phyloP scores from a whole-genome alignment of 2,797 vertebrate genomes.

The Todus mexicanus region DNA sequence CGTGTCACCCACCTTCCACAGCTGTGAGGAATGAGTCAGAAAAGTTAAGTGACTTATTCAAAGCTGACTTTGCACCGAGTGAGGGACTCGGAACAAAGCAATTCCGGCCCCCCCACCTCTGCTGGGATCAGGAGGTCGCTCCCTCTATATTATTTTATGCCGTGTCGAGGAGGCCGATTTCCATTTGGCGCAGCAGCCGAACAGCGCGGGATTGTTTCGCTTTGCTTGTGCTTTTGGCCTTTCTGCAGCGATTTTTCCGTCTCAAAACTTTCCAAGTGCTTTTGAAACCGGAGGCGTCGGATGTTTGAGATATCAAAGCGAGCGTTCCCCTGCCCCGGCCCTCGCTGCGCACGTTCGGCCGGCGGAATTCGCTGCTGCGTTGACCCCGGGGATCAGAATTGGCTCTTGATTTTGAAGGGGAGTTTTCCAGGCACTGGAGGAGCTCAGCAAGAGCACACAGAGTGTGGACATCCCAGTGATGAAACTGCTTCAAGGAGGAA shows the following conservation, averaged over 20 bases:
- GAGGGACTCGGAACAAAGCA: background rate
- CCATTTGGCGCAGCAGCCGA: background rate
- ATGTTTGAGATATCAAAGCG: background rate
- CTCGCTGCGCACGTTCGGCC: background rate
- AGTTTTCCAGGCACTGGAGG: background rate
- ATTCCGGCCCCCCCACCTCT: background rate
- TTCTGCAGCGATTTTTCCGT: constrained; percentile 27
- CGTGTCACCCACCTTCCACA: background rate
- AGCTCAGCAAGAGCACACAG: background rate
- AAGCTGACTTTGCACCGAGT: background rate
- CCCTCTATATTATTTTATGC: background rate
- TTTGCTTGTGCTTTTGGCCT: constrained; percentile 6
- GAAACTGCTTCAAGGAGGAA: background rate
- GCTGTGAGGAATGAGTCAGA: constrained; percentile 14
- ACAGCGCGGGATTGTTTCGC: background rate
- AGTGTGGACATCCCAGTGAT: fast-evolving
- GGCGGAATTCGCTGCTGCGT: fast-evolving
- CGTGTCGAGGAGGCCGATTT: background rate
- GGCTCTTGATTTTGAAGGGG: background rate
- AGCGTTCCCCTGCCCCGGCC: background rate
- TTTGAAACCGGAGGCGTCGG: constrained; percentile 1
- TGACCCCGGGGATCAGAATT: background rate
- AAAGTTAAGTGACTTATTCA: background rate
- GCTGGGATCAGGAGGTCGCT: background rate
- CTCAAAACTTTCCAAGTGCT: constrained; percentile 6